Evolutionary conservation across 2,888 invertebrate genomes (phyloP), one percentile per base, ranked within the genome.

Genomic region (Brachypterus glaber): DNA sequence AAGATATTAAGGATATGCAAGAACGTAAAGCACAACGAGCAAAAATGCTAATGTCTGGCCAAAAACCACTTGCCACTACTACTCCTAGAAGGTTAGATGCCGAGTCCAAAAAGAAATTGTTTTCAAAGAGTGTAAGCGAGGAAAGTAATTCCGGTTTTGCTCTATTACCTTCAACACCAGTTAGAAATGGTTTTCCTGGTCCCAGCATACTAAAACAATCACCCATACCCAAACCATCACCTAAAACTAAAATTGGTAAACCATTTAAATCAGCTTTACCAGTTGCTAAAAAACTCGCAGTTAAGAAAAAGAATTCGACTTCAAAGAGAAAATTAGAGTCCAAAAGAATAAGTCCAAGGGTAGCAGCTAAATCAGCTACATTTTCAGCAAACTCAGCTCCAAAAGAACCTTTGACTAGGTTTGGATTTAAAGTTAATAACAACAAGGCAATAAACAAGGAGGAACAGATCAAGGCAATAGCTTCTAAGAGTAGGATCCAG

Each of bases 1-100:
- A 82, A 64, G 79, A 78, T 9, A 56, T 83, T 11, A 62, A 70
- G 27, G 78, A 82, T 52, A 72, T 77, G 53, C 68, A 75, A 55
- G 55, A 62, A 53, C 47, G 73, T 39, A 67, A 61, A 52, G 68
- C 67, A 11, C 53, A 57, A 47, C 56, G 74, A 2, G 74, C 74
- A 1, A 52, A 57, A 39, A 62, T 62, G 39, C 58, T 74, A 27
- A 40, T 61, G 8, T 57, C 59, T 3, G 55, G 58, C 2, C 37
- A 47, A 5, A 61, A 58, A 45, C 48, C 57, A 4, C n/a, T n/a
- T n/a, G n/a, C n/a, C n/a, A n/a, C n/a, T n/a, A n/a, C n/a, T 17
- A 32, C n/a, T 17, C 17, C 4, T 27, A 29, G 12, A 35, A 12
- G 21, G 12, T 17, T 11, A 30, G 8, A 9, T 30, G 12, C n/a